Percentiles rank a stretch among this genome's conserved stretches.
Evolutionary conservation across 2,888 invertebrate species (phyloP).

Genomic region (Cybosia mesomella): DNA sequence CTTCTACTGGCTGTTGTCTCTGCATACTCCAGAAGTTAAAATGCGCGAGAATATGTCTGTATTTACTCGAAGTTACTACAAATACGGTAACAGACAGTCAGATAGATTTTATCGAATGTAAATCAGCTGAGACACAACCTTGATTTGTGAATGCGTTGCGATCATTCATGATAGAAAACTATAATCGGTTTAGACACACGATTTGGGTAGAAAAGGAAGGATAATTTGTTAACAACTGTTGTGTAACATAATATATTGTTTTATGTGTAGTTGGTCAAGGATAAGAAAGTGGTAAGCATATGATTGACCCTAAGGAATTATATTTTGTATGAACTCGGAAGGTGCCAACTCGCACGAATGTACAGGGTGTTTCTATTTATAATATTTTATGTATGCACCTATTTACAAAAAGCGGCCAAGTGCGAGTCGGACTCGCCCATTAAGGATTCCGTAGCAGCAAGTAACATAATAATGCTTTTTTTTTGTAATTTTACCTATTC

Average conservation of each 20-base stretch:
- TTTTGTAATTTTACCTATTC: too few relatives aligned
- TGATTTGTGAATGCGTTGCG: slow-evolving; percentile 28
- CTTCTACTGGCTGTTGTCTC: too few relatives aligned
- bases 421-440: too few relatives aligned
- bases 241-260: slow-evolving; percentile 9
- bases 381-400: too few relatives aligned
- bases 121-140: slow-evolving; percentile 26
- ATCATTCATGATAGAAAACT: slow-evolving; percentile 28
- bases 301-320: neutral
- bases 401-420: too few relatives aligned
- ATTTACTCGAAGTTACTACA: slow-evolving; percentile 10
- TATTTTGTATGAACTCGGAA: neutral
- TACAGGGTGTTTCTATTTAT: too few relatives aligned
- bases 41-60: too few relatives aligned
- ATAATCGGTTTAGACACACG: slow-evolving; percentile 21
- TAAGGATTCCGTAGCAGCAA: too few relatives aligned
- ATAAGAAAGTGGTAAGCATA: neutral
- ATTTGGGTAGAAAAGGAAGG: slow-evolving; percentile 31
- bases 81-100: slow-evolving; percentile 25
- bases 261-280: slow-evolving; percentile 2
- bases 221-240: slow-evolving; percentile 20
- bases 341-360: too few relatives aligned
- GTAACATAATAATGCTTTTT: too few relatives aligned
- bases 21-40: too few relatives aligned
- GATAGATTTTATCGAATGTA: slow-evolving; percentile 36